phyloP scores from a whole-genome alignment of 2,797 vertebrate species.

The Enteromius argenteus region DNA sequence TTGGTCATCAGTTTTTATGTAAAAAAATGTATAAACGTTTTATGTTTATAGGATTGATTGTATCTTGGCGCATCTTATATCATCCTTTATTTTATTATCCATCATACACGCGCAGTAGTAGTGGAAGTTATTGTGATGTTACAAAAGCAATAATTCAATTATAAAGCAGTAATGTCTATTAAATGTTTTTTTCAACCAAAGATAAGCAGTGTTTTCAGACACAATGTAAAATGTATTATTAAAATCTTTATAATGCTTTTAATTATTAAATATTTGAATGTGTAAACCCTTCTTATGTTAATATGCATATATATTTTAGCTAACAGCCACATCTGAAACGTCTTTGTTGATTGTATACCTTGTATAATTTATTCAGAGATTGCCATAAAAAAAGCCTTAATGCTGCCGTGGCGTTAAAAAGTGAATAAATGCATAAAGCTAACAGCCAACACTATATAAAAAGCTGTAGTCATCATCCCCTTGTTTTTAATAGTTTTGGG shows the following conservation, averaged over 20 bases:
- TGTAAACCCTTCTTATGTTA: neutral
- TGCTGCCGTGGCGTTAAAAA: too few species aligned
- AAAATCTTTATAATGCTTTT: neutral
- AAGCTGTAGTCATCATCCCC: neutral
- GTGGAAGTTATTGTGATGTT: neutral
- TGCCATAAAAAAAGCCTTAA: too few species aligned
- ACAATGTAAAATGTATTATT: neutral
- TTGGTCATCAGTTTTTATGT: too few species aligned
- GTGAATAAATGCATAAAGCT: neutral
- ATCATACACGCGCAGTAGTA: neutral
- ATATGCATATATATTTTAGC: neutral
- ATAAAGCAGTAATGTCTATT: neutral
- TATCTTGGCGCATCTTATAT: too few species aligned
- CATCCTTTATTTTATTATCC: too few species aligned
- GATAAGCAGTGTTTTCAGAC: neutral
- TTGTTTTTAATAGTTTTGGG: neutral
- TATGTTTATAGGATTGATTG: too few species aligned
- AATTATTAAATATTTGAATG: neutral
- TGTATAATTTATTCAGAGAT: too few species aligned
- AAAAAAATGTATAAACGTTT: too few species aligned
- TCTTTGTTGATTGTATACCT: too few species aligned
- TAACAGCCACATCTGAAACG: neutral
- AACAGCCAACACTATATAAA: neutral
- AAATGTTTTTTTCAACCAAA: neutral
- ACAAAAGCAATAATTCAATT: neutral